Evolutionary conservation across 1,140 invertebrate species (phyloP).

Genomic region (Hycleus cichorii): DNA sequence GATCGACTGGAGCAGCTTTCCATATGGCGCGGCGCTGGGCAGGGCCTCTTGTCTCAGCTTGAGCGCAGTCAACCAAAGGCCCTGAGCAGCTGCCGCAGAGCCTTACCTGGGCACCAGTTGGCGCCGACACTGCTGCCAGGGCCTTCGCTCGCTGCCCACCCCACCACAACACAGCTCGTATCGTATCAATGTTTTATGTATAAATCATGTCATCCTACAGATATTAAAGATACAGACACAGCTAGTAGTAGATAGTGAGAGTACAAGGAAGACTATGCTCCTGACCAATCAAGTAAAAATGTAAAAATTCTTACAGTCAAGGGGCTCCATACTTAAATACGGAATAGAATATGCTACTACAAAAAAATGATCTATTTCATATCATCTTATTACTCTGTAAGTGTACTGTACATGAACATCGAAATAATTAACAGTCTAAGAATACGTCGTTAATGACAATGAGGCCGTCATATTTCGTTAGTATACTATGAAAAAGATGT

Average conservation of each 20-base stretch:
- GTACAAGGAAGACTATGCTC: constrained; percentile 22
- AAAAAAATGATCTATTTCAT: not conserved
- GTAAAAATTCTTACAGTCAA: constrained; percentile 21
- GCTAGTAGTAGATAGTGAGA: constrained; percentile 20
- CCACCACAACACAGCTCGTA: constrained; percentile 28
- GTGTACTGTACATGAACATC: constrained; percentile 27
- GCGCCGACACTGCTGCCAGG: constrained; percentile 27
- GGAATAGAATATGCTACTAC: constrained; percentile 9
- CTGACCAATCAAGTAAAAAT: constrained; percentile 18
- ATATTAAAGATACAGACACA: constrained; percentile 25
- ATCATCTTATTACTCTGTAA: constrained; percentile 3
- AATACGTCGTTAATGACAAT: constrained; percentile 17
- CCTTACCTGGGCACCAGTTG: constrained; percentile 32
- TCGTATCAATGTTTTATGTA: constrained; percentile 30
- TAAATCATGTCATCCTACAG: constrained; percentile 25
- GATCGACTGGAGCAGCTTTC: too few relatives aligned
- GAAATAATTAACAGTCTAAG: constrained; percentile 23
- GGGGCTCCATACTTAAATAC: constrained; percentile 12
- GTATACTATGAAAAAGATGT: constrained; percentile 21
- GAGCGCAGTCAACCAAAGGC: constrained; percentile 40
- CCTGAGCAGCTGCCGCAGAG: constrained; percentile 37
- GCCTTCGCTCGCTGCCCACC: constrained; percentile 34
- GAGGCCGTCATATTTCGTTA: constrained; percentile 28
- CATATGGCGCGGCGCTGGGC: constrained; percentile 24
- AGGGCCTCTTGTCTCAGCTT: constrained; percentile 37